Base-by-base conservation (phyloP, 1,140 invertebrate genomes). In the Anoplophora glabripennis region DNA sequence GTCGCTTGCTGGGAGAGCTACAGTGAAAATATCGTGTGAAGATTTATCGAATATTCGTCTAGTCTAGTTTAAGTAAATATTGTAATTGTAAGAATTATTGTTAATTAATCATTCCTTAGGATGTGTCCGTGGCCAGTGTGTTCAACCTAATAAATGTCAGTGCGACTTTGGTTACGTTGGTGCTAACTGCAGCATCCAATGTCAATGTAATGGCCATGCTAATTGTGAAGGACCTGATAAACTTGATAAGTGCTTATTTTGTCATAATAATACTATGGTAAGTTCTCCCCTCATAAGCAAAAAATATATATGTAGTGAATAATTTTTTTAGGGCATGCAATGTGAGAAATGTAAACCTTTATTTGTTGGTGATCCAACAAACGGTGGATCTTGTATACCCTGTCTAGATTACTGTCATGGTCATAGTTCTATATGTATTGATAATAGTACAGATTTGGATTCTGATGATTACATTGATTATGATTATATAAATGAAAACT, bases 131-230 rank as follows among this genome's bases (percentile, higher is more conserved):
- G 95, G 95, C 44, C 83, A 78, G 1, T 98, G 95, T 73, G 76
- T 92, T 3, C 82, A 87, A 66, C 95, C 95, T 21, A 85, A 95
- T 71, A 79, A 84, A 10, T 98, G 95, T 72, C 79, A 84, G 38
- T 98, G 95, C 76, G 86, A 96, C 79, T 98, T 98, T 78, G 94
- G 94, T 42, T 98, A 92, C 75, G 93, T 98, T 17, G 94, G 94
- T 45, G 84, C 86, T 53, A 94, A 96, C 78, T 98, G 95, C 75
- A 93, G 89, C 51, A 92, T 91, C 42, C 89, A 93, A 72, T 98
- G 95, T 73, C 84, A 93, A 70, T 98, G 95, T 74, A 95, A 98
- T 75, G 93, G 93, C 0, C 94, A 98, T 77, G 89, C 93, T 53
- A 85, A 95, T 69, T 98, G 95, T 76, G 86, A 84, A 62, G 92